Base-by-base conservation (phyloP, 2,888 invertebrate genomes). In the Phyto melanocephala region DNA sequence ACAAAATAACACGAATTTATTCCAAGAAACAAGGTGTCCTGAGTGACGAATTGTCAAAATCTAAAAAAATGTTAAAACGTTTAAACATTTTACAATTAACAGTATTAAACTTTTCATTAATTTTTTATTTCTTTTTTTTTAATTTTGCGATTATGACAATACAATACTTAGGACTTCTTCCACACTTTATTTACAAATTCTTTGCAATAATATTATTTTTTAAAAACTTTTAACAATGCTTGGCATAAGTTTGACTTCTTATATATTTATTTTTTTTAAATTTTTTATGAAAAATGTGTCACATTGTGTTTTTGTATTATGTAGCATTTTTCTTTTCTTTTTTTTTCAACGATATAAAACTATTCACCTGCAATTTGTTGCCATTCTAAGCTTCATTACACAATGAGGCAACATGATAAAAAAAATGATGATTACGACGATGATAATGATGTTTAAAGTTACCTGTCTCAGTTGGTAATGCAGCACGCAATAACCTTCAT, bases 301-400 rank as follows among this genome's bases (percentile, higher is more conserved):
- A 78, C 78, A 78, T 58, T 75, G 81, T 70, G 22, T 70, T 60
- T 62, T 60, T 52, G 33, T 77, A 40, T 50, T 20, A 6, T 40
- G 45, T 33, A 28, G 2, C 40, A 13, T 54, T 54, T 28, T 28
- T 28, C 28, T 28, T 28, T n/a, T n/a, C n/a, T n/a, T 70, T 65
- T 11, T 45, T 60, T n/a, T 3, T 47, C 22, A n/a, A 35, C 47
- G 60, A 24, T 79, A 72, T 79, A 74, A 80, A 85, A 81, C 82
- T 84, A 84, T 83, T 80, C 83, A 84, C 84, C 78, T 80, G 84
- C 81, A 85, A 85, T 85, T 85, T 85, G 84, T 83, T 81, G 84
- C 84, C 83, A 84, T 85, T 75, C 81, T 75, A 75, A 84, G 83
- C 84, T 83, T 84, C 84, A 84, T 84, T 85, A 85, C 78, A 77